phyloP scores from a whole-genome alignment of 2,888 invertebrate genomes.

The Thera obeliscata region DNA sequence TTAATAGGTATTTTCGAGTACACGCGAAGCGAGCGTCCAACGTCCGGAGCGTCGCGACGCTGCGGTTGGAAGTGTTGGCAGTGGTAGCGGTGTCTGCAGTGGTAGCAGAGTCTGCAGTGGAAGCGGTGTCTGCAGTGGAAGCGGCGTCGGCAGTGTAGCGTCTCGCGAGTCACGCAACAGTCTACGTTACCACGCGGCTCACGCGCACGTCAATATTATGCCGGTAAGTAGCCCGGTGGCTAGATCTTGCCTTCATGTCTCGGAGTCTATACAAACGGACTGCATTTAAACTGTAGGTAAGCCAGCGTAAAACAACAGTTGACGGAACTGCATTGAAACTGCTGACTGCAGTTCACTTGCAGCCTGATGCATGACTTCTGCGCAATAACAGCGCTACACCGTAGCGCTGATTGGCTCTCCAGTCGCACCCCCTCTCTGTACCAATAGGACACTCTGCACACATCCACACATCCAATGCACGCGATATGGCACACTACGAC shows the following conservation, averaged over 20 bases:
- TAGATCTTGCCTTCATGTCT: no score
- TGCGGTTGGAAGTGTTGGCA: neutral
- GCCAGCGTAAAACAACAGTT: no score
- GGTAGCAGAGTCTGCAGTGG: neutral
- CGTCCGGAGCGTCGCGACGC: constrained; percentile 44
- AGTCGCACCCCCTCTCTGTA: no score
- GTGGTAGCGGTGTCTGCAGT: neutral
- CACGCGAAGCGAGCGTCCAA: constrained; percentile 46
- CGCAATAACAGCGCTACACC: no score
- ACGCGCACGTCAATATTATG: neutral
- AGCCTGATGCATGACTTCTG: no score
- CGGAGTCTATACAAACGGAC: neutral
- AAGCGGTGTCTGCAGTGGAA: neutral
- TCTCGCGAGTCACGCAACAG: no score
- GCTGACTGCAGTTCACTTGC: no score
- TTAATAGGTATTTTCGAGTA: constrained; percentile 20
- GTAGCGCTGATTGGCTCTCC: no score
- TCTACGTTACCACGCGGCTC: constrained; percentile 2
- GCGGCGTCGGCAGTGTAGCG: neutral
- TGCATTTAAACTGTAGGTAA: neutral
- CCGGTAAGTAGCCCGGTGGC: constrained; percentile 1
- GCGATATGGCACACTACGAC: no score
- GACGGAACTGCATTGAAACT: no score
- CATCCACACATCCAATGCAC: no score
- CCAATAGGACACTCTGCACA: no score